Percentiles rank a stretch among this genome's conserved stretches.
phyloP scores from a whole-genome alignment of 2,797 vertebrate species.

The Parambassis ranga region DNA sequence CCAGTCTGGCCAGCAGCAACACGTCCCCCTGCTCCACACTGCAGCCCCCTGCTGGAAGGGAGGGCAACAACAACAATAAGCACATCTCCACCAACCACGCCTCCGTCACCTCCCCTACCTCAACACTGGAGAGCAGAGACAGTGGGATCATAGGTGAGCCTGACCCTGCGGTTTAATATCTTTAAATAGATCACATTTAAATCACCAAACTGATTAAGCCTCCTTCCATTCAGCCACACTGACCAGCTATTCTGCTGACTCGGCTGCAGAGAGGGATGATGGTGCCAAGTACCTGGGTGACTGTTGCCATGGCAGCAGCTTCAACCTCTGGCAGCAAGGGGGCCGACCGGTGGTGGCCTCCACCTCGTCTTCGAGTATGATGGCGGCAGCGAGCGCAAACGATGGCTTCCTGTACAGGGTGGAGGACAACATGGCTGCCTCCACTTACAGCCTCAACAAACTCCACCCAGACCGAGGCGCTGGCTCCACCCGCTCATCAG shows the following conservation, averaged over 20 bases:
- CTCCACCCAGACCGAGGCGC: conserved; percentile 88
- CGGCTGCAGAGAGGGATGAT: conserved; percentile 84
- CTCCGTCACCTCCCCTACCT: conserved; percentile 90
- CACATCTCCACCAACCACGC: conserved; percentile 83
- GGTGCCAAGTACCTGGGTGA: conserved; percentile 79
- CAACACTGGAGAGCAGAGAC: conserved; percentile 95
- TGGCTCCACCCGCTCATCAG: conserved; percentile 81
- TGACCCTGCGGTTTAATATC: too few relatives aligned
- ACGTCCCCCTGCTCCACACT: conserved; percentile 93
- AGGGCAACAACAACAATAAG: conserved; percentile 62
- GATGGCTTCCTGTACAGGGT: conserved; percentile 89
- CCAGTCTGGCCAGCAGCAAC: conserved; percentile 93
- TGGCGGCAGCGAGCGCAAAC: conserved; percentile 74
- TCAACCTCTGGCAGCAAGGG: conserved; percentile 86
- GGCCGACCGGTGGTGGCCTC: conserved; percentile 78
- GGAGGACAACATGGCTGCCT: conserved; percentile 92
- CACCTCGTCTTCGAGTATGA: conserved; percentile 80
- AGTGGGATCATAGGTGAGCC: conserved; percentile 94
- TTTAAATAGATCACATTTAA: background rate
- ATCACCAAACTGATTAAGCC: background rate
- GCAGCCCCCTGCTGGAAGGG: conserved; percentile 79
- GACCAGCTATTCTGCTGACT: conserved; percentile 95
- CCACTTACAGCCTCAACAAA: conserved; percentile 96
- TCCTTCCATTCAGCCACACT: conserved; percentile 84
- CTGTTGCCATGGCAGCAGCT: conserved; percentile 85